Base-by-base conservation (phyloP, 2,888 invertebrate genomes). In the Elmis aenea region DNA sequence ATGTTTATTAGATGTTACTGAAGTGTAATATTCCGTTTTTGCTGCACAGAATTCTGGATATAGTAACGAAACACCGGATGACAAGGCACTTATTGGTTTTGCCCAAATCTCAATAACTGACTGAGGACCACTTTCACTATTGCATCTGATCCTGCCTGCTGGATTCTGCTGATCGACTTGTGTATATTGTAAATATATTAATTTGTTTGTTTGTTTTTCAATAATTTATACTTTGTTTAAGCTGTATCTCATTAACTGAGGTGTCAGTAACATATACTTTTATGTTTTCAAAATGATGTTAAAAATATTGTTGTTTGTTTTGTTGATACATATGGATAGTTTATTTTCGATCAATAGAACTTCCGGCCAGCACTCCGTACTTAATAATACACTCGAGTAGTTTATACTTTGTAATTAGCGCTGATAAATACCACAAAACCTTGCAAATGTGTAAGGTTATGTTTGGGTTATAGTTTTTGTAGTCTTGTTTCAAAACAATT, bases 91-190 rank as follows among this genome's bases (percentile, higher is more conserved):
- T 52, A 81, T 96, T 64, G 97, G 97, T 60, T 97, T 85, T 75
- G 99, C 97, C 66, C 96, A 97, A 75, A 85, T 99, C 65, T 93
- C 94, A 56, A 84, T 95, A 66, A 85, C 87, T 52, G 91, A 91
- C 76, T 91, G 57, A 56, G 29, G 29, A 24, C 26, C 32, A 35
- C 34, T 34, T 12, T 23, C 33, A 33, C 30, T 13, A 26, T 31
- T 24, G 28, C 25, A 30, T 18, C n/a, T n/a, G n/a, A 41, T 38
- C 24, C 22, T 34, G 30, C 25, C 20, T 38, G 26, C 31, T 38
- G 33, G 34, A 38, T 34, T 42, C 42, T 42, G 38, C 34, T 42
- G 42, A 42, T 42, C 41, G 30, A 26, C 13, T 26, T 37, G 31
- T 37, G 31, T 25, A 37, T 37, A 36, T 26, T 37, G 37, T 37